Evolutionary conservation across 1,140 invertebrate species (phyloP).

Genomic region (Ceratosolen fusciceps): DNA sequence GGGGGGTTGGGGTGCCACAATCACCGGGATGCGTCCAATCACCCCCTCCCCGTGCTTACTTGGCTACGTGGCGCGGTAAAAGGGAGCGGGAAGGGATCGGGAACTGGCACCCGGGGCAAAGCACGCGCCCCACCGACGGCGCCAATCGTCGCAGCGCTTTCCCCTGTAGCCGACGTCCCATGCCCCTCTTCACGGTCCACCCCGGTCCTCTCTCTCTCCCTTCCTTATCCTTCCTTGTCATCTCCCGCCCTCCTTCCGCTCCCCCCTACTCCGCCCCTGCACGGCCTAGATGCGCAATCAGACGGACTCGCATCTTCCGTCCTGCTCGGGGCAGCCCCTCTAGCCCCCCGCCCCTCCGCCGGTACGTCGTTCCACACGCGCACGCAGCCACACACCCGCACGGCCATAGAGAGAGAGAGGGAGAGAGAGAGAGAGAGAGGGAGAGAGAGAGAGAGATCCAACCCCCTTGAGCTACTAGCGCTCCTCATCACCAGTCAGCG

Average conservation of each 20-base stretch:
- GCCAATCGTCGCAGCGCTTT: slow-evolving; percentile 71
- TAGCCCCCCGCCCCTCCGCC: slow-evolving; percentile 33
- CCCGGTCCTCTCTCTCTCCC: no score
- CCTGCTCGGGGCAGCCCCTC: slow-evolving; percentile 38
- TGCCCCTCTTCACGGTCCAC: no score
- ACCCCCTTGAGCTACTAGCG: no score
- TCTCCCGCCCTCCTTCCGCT: no score
- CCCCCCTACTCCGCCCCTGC: no score
- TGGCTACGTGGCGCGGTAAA: background rate
- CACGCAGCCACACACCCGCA: background rate
- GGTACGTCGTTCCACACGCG: slow-evolving; percentile 43
- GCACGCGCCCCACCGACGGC: slow-evolving; percentile 2
- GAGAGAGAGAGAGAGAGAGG: no score
- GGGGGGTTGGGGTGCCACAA: slow-evolving; percentile 74
- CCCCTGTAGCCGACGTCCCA: slow-evolving; percentile 58
- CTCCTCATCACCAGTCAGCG: no score
- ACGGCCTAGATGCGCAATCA: slow-evolving; percentile 72
- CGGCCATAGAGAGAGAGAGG: no score
- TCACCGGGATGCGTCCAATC: slow-evolving; percentile 79
- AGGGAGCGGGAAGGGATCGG: slow-evolving; percentile 54
- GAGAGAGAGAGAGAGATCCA: no score
- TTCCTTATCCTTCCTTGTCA: no score
- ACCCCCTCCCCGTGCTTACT: slow-evolving; percentile 62
- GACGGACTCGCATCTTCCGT: slow-evolving; percentile 55
- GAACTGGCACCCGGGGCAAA: slow-evolving; percentile 29